Evolutionary conservation across 2,113 vertebrate species (phyloP), one percentile per base, ranked within the genome.

Genomic region (Illadopsis cleaveri): DNA sequence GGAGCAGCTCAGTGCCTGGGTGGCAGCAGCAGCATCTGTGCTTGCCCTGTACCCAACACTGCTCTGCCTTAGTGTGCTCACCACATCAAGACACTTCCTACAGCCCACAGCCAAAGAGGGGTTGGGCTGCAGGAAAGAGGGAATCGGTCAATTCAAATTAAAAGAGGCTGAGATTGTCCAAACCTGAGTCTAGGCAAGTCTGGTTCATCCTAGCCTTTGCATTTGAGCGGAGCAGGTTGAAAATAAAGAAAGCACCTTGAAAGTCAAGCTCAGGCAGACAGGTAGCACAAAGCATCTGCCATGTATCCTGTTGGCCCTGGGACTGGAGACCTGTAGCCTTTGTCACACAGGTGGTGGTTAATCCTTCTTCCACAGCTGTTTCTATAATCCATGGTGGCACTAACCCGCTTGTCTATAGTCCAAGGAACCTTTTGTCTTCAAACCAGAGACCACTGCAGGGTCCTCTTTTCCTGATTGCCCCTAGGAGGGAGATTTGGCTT

Each of bases 401-500:
- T 92, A 88, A 90, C 88, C 40, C 38, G 5, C 85, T 86, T 88
- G 68, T 86, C 94, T 86, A 9, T 78, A 92, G 91, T 42, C 72
- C 85, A 81, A 56, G 76, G 57, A 89, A 66, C 48, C 85, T 89
- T 97, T 96, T 96, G 88, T 95, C 72, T 53, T 70, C 37, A 47
- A 79, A 60, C 37, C 45, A 89, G 71, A 89, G 68, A 93, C 82
- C 64, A 76, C 93, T 68, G 60, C 76, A 44, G 86, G 33, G 85
- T 78, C 61, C 42, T 17, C 65, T 89, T 86, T 94, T 96, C 89
- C 83, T 93, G 56, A 38, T 42, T 84, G 65, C 53, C 88, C 60
- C 56, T 76, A 86, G 88, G 82, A 89, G 27, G 25, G 75, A 68
- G 88, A 90, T 95, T 94, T 92, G 88, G 64, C 94, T 90, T 95